Percentiles rank a stretch among this genome's conserved stretches.
phyloP scores from a whole-genome alignment of 2,888 invertebrate species.

The Sceliomorpha sp. region DNA sequence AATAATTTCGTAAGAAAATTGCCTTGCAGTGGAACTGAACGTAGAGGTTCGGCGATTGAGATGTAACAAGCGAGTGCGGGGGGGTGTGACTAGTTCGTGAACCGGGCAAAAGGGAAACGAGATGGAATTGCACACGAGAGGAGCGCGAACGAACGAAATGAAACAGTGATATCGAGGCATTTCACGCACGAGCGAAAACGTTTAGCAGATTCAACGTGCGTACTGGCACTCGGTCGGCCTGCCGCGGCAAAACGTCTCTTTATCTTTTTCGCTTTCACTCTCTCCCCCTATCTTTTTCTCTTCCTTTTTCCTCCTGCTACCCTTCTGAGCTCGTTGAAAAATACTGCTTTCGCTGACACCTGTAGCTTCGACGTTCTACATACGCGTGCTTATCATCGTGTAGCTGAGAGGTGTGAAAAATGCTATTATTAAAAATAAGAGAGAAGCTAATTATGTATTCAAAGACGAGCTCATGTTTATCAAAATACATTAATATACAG shows the following conservation, averaged over 20 bases:
- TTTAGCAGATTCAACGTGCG: conserved; percentile 80
- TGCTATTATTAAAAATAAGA: conserved; percentile 27
- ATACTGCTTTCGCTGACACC: conserved; percentile 80
- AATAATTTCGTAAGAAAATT: no score
- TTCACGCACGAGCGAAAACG: conserved; percentile 80
- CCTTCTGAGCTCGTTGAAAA: conserved; percentile 76
- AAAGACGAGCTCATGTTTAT: no score
- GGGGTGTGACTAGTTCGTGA: conserved; percentile 17
- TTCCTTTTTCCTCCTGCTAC: conserved; percentile 63
- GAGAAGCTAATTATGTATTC: no score
- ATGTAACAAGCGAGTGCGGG: conserved; percentile 31
- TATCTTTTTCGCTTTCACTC: conserved; percentile 55
- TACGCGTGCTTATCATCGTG: conserved; percentile 66
- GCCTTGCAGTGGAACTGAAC: conserved; percentile 16
- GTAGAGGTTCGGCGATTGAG: conserved; percentile 38
- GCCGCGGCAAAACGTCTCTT: conserved; percentile 62
- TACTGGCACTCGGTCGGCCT: conserved; percentile 73
- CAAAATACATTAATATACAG: no score
- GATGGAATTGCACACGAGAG: conserved; percentile 63
- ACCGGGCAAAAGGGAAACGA: conserved; percentile 65
- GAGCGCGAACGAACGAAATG: conserved; percentile 73
- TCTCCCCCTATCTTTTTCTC: conserved; percentile 61
- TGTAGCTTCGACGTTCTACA: conserved; percentile 79
- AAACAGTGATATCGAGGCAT: conserved; percentile 80
- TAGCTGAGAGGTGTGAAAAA: conserved; percentile 22